Percentiles rank a stretch among this genome's conserved stretches.
phyloP scores from a whole-genome alignment of 2,888 invertebrate genomes.

The Scaeva pyrastri region DNA sequence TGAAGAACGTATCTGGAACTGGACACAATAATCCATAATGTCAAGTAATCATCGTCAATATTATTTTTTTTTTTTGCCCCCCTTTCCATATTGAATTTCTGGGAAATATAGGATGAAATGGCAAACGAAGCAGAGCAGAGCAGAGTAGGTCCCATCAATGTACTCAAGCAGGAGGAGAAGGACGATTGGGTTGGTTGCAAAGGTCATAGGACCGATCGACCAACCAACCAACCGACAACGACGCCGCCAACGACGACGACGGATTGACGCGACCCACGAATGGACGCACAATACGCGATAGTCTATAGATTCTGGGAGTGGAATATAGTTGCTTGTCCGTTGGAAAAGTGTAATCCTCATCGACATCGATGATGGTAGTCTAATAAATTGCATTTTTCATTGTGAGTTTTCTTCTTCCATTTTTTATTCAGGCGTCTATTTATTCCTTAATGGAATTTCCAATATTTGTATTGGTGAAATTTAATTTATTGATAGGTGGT shows the following conservation, averaged over 20 bases:
- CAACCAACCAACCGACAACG: background rate
- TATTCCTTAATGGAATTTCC: conserved; percentile 39
- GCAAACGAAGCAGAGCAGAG: conserved; percentile 20
- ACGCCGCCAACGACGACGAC: background rate
- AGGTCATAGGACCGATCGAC: background rate
- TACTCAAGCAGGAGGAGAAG: background rate
- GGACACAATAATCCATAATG: conserved; percentile 27
- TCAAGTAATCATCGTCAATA: conserved; percentile 44
- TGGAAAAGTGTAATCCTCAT: background rate
- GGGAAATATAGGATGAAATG: conserved; percentile 12
- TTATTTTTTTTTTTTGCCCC: conserved; percentile 56
- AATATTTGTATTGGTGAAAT: conserved; percentile 33
- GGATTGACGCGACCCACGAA: background rate
- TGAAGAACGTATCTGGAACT: background rate
- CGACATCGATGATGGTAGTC: conserved; percentile 21
- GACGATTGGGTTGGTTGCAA: background rate
- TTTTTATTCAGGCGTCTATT: background rate
- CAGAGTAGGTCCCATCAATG: background rate
- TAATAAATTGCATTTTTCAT: conserved; percentile 32
- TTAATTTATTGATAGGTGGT: conserved; percentile 40
- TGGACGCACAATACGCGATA: too few species aligned
- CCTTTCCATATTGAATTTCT: background rate
- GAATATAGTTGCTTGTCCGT: conserved; percentile 7
- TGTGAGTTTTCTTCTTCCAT: background rate
- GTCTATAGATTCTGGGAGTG: conserved; percentile 12